Conservation (phyloP, 1,140 invertebrate genomes). For the Orussus abietinus region DNA sequence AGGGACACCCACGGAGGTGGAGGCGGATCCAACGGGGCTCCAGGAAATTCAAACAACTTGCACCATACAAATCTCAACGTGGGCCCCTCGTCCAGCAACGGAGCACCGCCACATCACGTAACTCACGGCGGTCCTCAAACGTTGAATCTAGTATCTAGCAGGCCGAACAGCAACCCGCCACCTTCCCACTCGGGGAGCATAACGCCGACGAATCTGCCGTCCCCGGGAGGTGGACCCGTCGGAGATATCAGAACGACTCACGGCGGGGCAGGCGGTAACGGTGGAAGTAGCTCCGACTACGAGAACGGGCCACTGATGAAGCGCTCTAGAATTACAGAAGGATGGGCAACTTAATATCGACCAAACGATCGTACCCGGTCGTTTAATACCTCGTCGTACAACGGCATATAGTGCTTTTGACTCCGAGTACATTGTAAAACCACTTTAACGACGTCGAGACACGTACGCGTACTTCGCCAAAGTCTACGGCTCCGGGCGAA, state of each 20-base stretch:
- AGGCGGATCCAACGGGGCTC: conserved; percentile 38
- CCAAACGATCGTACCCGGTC: conserved; percentile 20
- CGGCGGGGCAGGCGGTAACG: conserved; percentile 47
- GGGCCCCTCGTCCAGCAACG: conserved; percentile 46
- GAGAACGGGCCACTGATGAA: conserved; percentile 78
- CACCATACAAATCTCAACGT: conserved; percentile 45
- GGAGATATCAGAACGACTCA: conserved; percentile 52
- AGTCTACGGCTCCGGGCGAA: too few relatives aligned
- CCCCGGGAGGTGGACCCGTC: conserved; percentile 57
- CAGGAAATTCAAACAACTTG: conserved; percentile 30
- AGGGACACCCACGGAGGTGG: conserved; percentile 55
- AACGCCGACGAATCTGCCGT: conserved; percentile 73
- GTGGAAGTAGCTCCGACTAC: conserved; percentile 63
- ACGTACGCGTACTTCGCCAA: conserved; percentile 12
- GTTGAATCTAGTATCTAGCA: conserved; percentile 51
- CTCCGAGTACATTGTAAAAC: conserved; percentile 18
- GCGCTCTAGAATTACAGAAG: conserved; percentile 74
- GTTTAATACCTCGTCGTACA: conserved; percentile 33
- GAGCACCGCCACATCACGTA: conserved; percentile 41
- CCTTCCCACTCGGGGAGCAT: conserved; percentile 61
- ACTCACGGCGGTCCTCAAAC: conserved; percentile 61
- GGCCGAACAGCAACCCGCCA: conserved; percentile 48
- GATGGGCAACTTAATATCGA: conserved; percentile 75
- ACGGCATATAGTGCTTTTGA: conserved; percentile 32
- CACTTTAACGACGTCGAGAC: conserved; percentile 18